These are phyloP conservation scores for Hemichromis elongatus DNA, from an alignment of 2,113 vertebrate species.

Conservation along the genomic window DNA sequence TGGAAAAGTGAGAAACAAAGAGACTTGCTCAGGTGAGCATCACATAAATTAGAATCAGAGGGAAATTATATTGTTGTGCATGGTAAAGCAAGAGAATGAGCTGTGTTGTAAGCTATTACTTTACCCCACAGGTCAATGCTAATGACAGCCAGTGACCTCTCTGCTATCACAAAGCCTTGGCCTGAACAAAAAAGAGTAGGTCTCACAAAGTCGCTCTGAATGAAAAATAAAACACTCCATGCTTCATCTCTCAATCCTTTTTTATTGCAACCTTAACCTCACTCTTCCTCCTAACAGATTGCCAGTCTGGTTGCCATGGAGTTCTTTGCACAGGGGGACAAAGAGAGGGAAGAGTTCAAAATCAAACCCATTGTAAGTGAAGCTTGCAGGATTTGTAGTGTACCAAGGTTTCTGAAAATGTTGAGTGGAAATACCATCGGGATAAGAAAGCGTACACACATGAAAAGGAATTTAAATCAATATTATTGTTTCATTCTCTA, in stretches of 20 bases:
- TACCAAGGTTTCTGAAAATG: not conserved
- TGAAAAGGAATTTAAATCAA: not conserved
- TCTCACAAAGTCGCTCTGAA: not conserved
- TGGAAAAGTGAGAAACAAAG: conserved; percentile 83
- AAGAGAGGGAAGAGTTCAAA: conserved; percentile 86
- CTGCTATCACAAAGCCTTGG: conserved; percentile 92
- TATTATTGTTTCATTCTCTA: not conserved
- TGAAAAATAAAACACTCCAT: not conserved
- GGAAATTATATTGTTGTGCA: not conserved
- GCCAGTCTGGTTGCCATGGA: conserved; percentile 86
- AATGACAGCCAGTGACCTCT: conserved; percentile 91
- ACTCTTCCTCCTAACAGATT: conserved; percentile 66
- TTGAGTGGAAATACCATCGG: not conserved
- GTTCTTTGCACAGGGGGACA: conserved; percentile 93
- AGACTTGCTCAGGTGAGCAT: conserved; percentile 81
- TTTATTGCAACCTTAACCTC: not conserved
- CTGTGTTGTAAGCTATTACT: not conserved
- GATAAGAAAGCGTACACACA: not conserved
- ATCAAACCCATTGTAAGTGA: conserved; percentile 84
- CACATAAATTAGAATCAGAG: not conserved
- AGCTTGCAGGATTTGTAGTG: not conserved
- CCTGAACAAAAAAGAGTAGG: conserved; percentile 85
- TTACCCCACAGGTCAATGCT: conserved; percentile 81
- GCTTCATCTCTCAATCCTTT: not conserved
- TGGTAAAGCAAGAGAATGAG: not conserved